Conservation (phyloP, 2,113 vertebrate species). For the Melanocharis versteri region DNA sequence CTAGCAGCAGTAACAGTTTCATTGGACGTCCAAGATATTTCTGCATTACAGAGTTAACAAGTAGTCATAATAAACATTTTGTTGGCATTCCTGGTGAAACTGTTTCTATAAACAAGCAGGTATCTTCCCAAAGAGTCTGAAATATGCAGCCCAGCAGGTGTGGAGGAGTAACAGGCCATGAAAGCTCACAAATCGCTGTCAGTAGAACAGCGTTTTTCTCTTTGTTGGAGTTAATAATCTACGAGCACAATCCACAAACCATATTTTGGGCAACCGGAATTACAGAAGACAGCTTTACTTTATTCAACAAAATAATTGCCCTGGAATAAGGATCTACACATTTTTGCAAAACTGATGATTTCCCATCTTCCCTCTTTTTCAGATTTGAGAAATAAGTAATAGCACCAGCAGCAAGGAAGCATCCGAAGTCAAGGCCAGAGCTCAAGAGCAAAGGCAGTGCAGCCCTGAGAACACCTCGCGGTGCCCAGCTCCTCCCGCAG, state of each 20-base stretch:
- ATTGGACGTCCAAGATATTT: neutral
- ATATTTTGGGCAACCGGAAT: neutral
- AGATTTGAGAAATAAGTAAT: neutral
- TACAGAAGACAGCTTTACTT: neutral
- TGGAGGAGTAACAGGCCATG: neutral
- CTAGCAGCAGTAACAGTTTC: neutral
- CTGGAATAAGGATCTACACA: neutral
- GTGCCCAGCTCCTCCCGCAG: neutral
- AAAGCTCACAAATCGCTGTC: neutral
- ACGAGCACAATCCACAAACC: neutral
- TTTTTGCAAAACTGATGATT: neutral
- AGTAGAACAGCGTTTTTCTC: neutral
- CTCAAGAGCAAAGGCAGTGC: neutral
- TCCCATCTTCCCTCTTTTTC: neutral
- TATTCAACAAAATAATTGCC: neutral
- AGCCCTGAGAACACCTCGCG: fast-evolving
- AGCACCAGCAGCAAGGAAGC: neutral
- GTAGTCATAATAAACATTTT: neutral
- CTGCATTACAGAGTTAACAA: neutral
- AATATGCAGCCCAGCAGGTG: neutral
- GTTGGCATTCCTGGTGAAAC: neutral
- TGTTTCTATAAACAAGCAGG: neutral
- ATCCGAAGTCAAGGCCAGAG: neutral
- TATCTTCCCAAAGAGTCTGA: neutral
- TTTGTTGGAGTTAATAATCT: neutral